Conservation (phyloP, 2,797 vertebrate genomes). For the Clarias platycephalus region DNA sequence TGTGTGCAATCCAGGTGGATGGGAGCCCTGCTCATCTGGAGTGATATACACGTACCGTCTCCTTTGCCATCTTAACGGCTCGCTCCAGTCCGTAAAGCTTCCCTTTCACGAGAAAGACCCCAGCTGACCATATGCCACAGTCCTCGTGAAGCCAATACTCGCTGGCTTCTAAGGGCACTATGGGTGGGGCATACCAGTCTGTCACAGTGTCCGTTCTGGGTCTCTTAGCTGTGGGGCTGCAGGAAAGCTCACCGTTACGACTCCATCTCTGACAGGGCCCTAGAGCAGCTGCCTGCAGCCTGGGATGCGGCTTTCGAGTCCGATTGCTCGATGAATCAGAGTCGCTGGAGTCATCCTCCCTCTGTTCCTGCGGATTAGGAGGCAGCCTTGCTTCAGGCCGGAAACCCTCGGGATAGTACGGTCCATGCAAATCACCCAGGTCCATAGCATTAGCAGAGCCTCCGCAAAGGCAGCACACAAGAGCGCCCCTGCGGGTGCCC, state of each 20-base stretch:
- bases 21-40: neutral
- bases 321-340: constrained; percentile 55
- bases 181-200: constrained; percentile 75
- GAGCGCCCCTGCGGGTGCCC: constrained; percentile 57
- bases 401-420: constrained; percentile 76
- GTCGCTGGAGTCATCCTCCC: constrained; percentile 65
- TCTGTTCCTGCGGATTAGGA: constrained; percentile 49
- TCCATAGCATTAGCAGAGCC: constrained; percentile 73
- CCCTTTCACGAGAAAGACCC: constrained; percentile 78
- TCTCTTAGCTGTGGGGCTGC: constrained; percentile 66
- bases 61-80: constrained; percentile 71
- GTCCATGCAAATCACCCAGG: constrained; percentile 79
- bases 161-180: constrained; percentile 69
- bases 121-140: constrained; percentile 76
- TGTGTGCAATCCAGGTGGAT: neutral
- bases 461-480: constrained; percentile 77
- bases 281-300: constrained; percentile 51
- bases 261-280: constrained; percentile 54
- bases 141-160: constrained; percentile 82
- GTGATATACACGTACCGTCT: constrained; percentile 67
- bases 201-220: constrained; percentile 46
- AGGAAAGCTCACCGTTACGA: constrained; percentile 26
- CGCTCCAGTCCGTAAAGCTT: constrained; percentile 78
- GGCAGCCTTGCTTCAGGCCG: constrained; percentile 59
- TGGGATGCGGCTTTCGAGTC: constrained; percentile 50